These are phyloP conservation scores for Scaptomyza caliginosa DNA, from an alignment of 2,888 invertebrate genomes.

Conservation along the genomic window DNA sequence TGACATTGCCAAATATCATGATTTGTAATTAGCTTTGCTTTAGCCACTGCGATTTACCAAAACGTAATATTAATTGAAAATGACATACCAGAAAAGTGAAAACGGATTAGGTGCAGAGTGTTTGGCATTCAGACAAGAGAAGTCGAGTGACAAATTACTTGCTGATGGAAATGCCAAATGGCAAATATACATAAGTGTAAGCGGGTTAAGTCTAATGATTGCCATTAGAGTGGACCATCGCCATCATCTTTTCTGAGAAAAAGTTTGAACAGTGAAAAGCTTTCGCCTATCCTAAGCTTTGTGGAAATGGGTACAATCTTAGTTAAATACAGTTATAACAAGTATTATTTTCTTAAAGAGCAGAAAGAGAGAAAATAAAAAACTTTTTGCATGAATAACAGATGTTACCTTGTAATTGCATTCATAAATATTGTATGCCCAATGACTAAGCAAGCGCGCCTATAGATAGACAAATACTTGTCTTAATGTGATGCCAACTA, in stretches of 20 bases:
- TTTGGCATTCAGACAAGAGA: neutral
- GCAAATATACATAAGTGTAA: too few species aligned
- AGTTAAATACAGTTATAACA: neutral
- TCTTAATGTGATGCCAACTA: neutral
- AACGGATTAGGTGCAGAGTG: neutral
- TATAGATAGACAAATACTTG: neutral
- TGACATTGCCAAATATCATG: slow-evolving; percentile 36
- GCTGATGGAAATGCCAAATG: slow-evolving; percentile 21
- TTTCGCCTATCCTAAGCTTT: too few species aligned
- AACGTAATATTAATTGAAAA: slow-evolving; percentile 34
- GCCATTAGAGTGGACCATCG: neutral
- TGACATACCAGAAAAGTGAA: slow-evolving; percentile 1
- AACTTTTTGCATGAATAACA: too few species aligned
- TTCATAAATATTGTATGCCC: neutral
- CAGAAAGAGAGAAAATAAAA: too few species aligned
- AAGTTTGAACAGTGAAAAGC: too few species aligned
- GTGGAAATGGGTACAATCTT: too few species aligned
- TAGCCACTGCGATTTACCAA: slow-evolving; percentile 26
- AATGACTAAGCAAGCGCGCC: neutral
- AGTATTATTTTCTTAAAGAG: too few species aligned
- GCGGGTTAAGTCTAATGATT: too few species aligned
- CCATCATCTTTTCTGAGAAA: too few species aligned
- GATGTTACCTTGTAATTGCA: neutral
- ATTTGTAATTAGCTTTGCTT: slow-evolving; percentile 52
- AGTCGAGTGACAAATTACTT: slow-evolving; percentile 26